Evolutionary conservation across 1,140 invertebrate species (phyloP).

Genomic region (Diuraphis noxia): DNA sequence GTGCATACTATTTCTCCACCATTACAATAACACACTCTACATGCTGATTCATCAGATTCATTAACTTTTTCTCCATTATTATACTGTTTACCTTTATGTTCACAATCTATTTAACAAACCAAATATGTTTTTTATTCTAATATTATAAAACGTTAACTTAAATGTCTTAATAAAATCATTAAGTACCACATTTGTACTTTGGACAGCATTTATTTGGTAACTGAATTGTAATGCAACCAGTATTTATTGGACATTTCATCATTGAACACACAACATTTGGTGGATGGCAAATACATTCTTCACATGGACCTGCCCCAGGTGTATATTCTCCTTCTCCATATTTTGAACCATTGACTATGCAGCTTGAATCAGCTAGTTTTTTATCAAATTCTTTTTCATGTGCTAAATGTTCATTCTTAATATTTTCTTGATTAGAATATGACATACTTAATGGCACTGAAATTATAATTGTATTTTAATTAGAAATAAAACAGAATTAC

Average conservation of each 20-base stretch:
- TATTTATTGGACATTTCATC: conserved; percentile 60
- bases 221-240: conserved; percentile 73
- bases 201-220: conserved; percentile 75
- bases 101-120: conserved; percentile 68
- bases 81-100: conserved; percentile 73
- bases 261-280: conserved; percentile 57
- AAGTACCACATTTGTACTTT: conserved; percentile 75
- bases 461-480: not conserved
- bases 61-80: conserved; percentile 75
- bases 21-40: conserved; percentile 78
- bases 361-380: not conserved
- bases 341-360: conserved; percentile 33
- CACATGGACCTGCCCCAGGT: conserved; percentile 56
- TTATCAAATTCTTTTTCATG: not conserved
- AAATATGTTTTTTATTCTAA: conserved; percentile 16
- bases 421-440: conserved; percentile 24
- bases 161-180: not conserved
- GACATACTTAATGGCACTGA: conserved; percentile 46
- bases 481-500: not conserved
- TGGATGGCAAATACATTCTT: conserved; percentile 57
- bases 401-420: not conserved
- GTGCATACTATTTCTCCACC: conserved; percentile 76
- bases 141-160: not conserved
- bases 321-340: conserved; percentile 20
- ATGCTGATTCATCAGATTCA: conserved; percentile 68